phyloP scores from a whole-genome alignment of 1,140 invertebrate genomes.

The Drosophila grimshawi region DNA sequence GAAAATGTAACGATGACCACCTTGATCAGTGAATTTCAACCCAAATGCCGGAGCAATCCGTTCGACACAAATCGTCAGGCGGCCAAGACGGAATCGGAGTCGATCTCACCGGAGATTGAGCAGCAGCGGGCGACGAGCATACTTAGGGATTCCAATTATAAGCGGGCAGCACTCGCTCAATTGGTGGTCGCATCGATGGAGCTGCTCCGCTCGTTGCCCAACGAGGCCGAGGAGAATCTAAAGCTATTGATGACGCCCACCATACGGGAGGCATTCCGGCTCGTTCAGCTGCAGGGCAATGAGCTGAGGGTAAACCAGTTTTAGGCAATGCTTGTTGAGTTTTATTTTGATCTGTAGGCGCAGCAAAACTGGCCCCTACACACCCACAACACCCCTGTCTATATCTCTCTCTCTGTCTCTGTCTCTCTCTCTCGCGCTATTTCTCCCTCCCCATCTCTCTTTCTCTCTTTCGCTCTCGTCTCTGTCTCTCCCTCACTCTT shows the following conservation, averaged over 20 bases:
- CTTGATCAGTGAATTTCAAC: slow-evolving; percentile 85
- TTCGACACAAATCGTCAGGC: slow-evolving; percentile 85
- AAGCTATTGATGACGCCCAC: slow-evolving; percentile 83
- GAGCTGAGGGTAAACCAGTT: slow-evolving; percentile 84
- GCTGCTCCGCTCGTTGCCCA: slow-evolving; percentile 73
- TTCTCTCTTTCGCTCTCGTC: background rate
- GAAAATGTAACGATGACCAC: slow-evolving; percentile 84
- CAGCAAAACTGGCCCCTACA: slow-evolving; percentile 60
- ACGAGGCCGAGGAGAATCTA: slow-evolving; percentile 79
- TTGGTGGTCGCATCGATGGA: slow-evolving; percentile 84
- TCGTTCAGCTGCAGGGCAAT: slow-evolving; percentile 84
- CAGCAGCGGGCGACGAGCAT: slow-evolving; percentile 91
- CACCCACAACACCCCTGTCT: slow-evolving; percentile 43
- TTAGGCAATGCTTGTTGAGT: slow-evolving; percentile 84
- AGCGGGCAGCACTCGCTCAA: slow-evolving; percentile 78
- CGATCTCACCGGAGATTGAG: slow-evolving; percentile 90
- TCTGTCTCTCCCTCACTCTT: background rate
- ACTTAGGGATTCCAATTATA: slow-evolving; percentile 87
- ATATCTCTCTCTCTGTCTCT: slow-evolving; percentile 19
- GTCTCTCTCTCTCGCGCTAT: slow-evolving; percentile 17
- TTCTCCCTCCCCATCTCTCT: slow-evolving; percentile 11
- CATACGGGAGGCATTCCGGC: slow-evolving; percentile 81
- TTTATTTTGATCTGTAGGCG: slow-evolving; percentile 84
- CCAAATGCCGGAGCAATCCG: slow-evolving; percentile 86
- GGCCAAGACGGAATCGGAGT: slow-evolving; percentile 85